These are phyloP conservation scores for Centropus unirufus DNA, from an alignment of 2,113 vertebrate species.

Conservation along the genomic window DNA sequence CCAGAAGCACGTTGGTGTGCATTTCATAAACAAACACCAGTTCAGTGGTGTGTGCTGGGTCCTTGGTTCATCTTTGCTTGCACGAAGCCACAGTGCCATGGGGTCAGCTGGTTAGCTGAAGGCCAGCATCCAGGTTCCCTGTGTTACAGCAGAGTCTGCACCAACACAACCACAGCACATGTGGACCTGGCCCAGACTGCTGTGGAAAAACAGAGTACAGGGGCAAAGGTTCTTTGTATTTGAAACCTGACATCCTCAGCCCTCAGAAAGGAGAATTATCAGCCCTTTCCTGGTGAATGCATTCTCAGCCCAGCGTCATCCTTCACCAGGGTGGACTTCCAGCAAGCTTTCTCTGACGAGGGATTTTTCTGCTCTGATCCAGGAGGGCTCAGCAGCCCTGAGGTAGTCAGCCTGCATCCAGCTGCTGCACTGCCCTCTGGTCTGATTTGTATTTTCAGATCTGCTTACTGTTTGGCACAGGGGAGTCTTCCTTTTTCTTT, in stretches of 20 bases:
- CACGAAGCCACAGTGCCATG: accelerated
- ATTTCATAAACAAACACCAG: neutral
- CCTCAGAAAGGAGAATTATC: neutral
- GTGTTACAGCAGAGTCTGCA: neutral
- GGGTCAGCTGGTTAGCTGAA: neutral
- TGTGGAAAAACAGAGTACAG: neutral
- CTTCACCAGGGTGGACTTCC: neutral
- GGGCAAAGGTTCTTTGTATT: neutral
- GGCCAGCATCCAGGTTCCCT: neutral
- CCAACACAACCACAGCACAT: accelerated
- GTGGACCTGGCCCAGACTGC: too few relatives aligned
- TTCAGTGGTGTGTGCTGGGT: neutral
- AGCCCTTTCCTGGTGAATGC: neutral
- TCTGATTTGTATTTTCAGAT: neutral
- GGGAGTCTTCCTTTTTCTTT: neutral
- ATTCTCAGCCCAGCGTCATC: neutral
- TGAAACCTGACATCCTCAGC: neutral
- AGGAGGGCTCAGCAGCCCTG: neutral
- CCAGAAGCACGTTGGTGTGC: neutral
- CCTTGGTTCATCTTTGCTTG: neutral
- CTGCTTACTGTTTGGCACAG: neutral
- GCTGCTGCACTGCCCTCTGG: neutral
- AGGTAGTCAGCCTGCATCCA: neutral
- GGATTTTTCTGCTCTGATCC: neutral
- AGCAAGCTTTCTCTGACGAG: neutral